These are phyloP conservation scores for Hoplodrina blanda DNA, from an alignment of 2,888 invertebrate species.

Conservation along the genomic window DNA sequence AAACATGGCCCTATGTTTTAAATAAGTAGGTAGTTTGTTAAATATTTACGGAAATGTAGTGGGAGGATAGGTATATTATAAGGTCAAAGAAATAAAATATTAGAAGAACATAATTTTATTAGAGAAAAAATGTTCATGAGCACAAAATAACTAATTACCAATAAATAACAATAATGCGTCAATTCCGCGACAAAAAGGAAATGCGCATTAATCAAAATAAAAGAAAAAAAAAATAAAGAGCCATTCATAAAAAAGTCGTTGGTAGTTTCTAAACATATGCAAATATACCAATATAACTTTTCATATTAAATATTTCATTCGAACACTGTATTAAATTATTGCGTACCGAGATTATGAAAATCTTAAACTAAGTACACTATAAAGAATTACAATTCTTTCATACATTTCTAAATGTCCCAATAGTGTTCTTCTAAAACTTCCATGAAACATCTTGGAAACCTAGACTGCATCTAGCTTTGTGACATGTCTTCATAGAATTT, in stretches of 20 bases:
- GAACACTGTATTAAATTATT: slow-evolving; percentile 59
- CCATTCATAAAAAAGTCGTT: slow-evolving; percentile 61
- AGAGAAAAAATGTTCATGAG: slow-evolving; percentile 82
- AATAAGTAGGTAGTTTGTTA: no score
- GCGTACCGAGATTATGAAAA: slow-evolving; percentile 63
- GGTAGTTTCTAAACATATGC: slow-evolving; percentile 57
- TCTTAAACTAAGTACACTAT: slow-evolving; percentile 65
- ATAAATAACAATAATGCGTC: slow-evolving; percentile 85
- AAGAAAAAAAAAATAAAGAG: slow-evolving; percentile 54
- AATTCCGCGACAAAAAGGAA: slow-evolving; percentile 71
- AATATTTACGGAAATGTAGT: no score
- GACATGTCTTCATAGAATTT: slow-evolving; percentile 61
- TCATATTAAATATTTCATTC: slow-evolving; percentile 50
- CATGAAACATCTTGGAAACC: slow-evolving; percentile 43
- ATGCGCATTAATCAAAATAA: slow-evolving; percentile 55
- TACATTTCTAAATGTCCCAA: slow-evolving; percentile 62
- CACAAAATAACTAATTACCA: slow-evolving; percentile 86
- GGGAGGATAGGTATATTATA: no score
- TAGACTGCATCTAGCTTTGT: slow-evolving; percentile 62
- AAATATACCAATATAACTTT: slow-evolving; percentile 58
- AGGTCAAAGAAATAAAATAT: slow-evolving; percentile 44
- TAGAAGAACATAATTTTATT: slow-evolving; percentile 87
- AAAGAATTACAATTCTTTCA: slow-evolving; percentile 61
- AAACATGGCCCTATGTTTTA: no score
- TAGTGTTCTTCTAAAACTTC: slow-evolving; percentile 54